These are phyloP conservation scores for Dryobota labecula DNA, from an alignment of 2,888 invertebrate genomes.

Conservation along the genomic window DNA sequence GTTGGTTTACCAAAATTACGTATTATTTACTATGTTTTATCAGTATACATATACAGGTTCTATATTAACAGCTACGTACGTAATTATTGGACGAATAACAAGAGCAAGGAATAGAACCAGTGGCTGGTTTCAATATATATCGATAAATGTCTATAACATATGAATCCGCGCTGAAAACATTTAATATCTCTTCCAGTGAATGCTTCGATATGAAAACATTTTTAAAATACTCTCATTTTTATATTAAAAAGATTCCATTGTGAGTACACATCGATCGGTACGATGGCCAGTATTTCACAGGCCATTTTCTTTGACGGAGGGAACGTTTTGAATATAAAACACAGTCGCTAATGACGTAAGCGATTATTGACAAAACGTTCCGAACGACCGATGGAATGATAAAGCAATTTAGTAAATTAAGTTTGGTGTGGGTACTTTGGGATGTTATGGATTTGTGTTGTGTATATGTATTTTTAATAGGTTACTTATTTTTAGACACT, in stretches of 20 bases:
- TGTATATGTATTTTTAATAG: background rate
- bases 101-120: too few species aligned
- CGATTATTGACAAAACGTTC: conserved; percentile 76
- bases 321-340: conserved; percentile 76
- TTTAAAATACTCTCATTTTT: conserved; percentile 40
- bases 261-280: conserved; percentile 58
- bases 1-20: background rate
- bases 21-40: background rate
- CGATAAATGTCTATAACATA: conserved; percentile 14
- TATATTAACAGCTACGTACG: background rate
- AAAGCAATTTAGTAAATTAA: conserved; percentile 59
- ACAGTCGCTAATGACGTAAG: conserved; percentile 77
- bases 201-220: conserved; percentile 37
- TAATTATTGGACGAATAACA: background rate
- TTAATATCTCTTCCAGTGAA: conserved; percentile 36
- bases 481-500: background rate
- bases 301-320: conserved; percentile 68
- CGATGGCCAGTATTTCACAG: conserved; percentile 65
- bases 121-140: too few species aligned
- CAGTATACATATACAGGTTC: background rate
- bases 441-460: background rate
- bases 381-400: conserved; percentile 51
- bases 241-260: conserved; percentile 59
- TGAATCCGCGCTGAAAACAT: conserved; percentile 31
- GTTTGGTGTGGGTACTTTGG: conserved; percentile 5